Evolutionary conservation across 2,888 invertebrate species (phyloP).

Genomic region (Drosophila borborema): DNA sequence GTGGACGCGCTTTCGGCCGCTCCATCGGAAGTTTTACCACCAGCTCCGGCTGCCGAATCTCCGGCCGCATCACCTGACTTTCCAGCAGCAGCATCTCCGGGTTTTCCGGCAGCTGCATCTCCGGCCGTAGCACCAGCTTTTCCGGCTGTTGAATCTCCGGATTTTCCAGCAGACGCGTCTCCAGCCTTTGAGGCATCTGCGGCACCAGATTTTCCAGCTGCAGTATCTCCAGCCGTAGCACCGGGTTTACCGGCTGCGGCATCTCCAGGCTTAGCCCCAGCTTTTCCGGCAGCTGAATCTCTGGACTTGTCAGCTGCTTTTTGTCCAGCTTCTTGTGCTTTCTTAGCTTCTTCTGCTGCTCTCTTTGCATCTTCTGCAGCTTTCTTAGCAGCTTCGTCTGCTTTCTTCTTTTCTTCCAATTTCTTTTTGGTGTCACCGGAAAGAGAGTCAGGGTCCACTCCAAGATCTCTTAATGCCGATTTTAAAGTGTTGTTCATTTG

Average conservation of each 20-base stretch:
- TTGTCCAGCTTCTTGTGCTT: background rate
- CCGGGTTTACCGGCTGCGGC: no score
- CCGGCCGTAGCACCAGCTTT: background rate
- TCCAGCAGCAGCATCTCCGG: conserved; percentile 2
- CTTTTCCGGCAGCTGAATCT: background rate
- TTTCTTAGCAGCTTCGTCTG: conserved; percentile 14
- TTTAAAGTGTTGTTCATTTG: conserved; percentile 52
- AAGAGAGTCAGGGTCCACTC: conserved; percentile 49
- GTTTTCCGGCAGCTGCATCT: background rate
- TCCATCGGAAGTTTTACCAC: no score
- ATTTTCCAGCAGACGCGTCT: background rate
- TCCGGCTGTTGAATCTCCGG: background rate
- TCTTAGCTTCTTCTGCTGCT: conserved; percentile 10
- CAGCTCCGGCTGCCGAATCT: background rate
- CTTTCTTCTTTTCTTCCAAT: conserved; percentile 12
- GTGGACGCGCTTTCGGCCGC: no score
- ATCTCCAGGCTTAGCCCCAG: no score
- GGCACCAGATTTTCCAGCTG: background rate
- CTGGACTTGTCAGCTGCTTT: background rate
- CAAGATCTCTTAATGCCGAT: conserved; percentile 46
- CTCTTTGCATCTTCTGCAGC: conserved; percentile 8
- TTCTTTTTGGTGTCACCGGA: conserved; percentile 10
- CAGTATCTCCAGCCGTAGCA: background rate
- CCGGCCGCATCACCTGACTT: conserved; percentile 5
- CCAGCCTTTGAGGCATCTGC: background rate